Base-by-base conservation (phyloP, 2,797 vertebrate genomes). In the Oceanodroma leucorhoa region DNA sequence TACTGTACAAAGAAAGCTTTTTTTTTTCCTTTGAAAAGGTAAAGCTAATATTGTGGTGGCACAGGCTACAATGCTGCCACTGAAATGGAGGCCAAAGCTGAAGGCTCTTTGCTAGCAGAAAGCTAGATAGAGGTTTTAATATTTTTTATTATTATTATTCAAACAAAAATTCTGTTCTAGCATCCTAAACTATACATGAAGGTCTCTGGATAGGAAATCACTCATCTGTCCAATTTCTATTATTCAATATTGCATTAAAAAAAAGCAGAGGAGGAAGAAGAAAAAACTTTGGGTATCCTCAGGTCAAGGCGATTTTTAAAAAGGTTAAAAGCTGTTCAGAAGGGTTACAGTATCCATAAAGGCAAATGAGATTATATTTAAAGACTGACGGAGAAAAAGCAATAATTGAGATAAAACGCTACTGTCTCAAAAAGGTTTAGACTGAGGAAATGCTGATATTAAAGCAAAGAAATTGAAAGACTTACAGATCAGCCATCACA, bases 281-380 rank as follows among this genome's bases (percentile, higher is more conserved):
- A 94, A 95, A 97, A 77, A 93, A 97, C 95, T 97, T 98, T 97
- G 96, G 96, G 95, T 92, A 96, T 86, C 95, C 96, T 98, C 86
- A 97, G 98, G 98, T 98, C 98, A 98, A 98, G 97, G 96, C 96
- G 72, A 97, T 97, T 98, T 98, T 97, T 98, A 97, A 97, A 97
- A 97, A 97, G 98, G 98, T 99, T 99, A 98, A 98, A 99, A 98
- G 98, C 98, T 98, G 96, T 97, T 98, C 98, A 97, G 96, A 98
- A 98, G 97, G 97, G 97, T 98, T 98, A 98, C 97, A 97, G 98
- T 98, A 97, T 98, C 98, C 95, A 98, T 97, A 97, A 98, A 97
- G 94, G 97, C 97, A 98, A 98, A 98, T 98, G 97, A 97, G 98
- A 99, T 98, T 98, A 98, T 96, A 97, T 96, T 97, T 97, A 98